These are phyloP conservation scores for Eupithecia subumbrata DNA, from an alignment of 2,888 invertebrate species.

Conservation along the genomic window DNA sequence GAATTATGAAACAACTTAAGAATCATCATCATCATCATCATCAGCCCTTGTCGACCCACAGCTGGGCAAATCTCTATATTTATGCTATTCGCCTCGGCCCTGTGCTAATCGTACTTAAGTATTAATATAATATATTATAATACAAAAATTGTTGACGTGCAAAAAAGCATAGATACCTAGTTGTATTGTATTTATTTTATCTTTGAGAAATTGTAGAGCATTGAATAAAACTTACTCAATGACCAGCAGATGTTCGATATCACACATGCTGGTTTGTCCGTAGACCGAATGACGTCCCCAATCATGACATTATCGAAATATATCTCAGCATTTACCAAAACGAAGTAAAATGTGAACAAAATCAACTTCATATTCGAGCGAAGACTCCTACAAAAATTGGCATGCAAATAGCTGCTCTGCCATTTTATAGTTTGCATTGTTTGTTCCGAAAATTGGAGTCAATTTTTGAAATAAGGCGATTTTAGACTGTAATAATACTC, in stretches of 20 bases:
- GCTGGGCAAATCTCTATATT: no score
- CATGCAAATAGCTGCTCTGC: slow-evolving; percentile 20
- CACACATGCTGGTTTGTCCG: slow-evolving; percentile 59
- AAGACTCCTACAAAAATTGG: slow-evolving; percentile 23
- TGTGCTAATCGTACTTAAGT: no score
- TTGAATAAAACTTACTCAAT: slow-evolving; percentile 54
- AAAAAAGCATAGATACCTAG: no score
- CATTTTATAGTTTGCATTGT: slow-evolving; percentile 38
- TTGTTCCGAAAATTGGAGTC: slow-evolving; percentile 43
- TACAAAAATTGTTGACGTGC: no score
- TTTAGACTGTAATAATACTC: not conserved
- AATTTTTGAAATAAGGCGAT: slow-evolving; percentile 24
- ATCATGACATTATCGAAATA: slow-evolving; percentile 54
- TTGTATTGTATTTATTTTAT: no score
- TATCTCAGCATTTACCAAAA: slow-evolving; percentile 46
- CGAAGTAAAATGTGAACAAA: slow-evolving; percentile 39
- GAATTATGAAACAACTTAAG: no score
- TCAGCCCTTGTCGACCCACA: no score
- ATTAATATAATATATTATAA: no score
- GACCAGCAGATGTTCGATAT: slow-evolving; percentile 65
- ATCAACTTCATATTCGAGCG: slow-evolving; percentile 37
- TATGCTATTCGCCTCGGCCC: no score
- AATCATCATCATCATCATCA: no score
- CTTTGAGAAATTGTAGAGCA: not conserved
- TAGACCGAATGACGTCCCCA: slow-evolving; percentile 59